phyloP scores from a whole-genome alignment of 2,797 vertebrate species.

The Cetoscarus ocellatus region DNA sequence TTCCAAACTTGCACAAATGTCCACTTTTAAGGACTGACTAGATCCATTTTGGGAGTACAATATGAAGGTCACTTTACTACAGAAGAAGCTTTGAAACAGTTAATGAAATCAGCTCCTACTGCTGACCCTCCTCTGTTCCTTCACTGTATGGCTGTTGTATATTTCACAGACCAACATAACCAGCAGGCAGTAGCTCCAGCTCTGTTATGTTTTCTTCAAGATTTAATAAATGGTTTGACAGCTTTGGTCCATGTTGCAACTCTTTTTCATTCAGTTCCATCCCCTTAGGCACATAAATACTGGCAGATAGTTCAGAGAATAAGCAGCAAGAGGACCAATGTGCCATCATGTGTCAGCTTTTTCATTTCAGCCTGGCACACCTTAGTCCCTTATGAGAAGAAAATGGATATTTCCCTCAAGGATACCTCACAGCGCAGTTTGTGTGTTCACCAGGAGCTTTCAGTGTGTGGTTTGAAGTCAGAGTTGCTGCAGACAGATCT shows the following conservation, averaged over 20 bases:
- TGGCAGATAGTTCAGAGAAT: constrained; percentile 54
- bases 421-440: constrained; percentile 67
- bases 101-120: no score
- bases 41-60: no score
- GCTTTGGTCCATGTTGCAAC: constrained; percentile 38
- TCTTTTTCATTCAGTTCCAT: constrained; percentile 51
- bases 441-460: constrained; percentile 74
- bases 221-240: constrained; percentile 56
- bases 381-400: constrained; percentile 63
- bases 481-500: constrained; percentile 77
- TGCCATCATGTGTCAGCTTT: constrained; percentile 57
- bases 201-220: constrained; percentile 33
- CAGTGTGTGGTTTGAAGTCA: constrained; percentile 74
- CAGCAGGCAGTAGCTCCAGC: no score
- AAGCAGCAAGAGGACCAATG: constrained; percentile 43
- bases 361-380: constrained; percentile 51
- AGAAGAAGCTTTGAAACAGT: no score
- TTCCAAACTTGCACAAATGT: no score
- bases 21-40: no score
- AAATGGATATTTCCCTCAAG: constrained; percentile 73
- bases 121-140: no score
- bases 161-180: no score
- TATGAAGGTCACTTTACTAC: no score
- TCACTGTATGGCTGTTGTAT: no score
- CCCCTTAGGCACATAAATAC: constrained; percentile 46